phyloP scores from a whole-genome alignment of 2,888 invertebrate species.

The Cheilosia scutellata region DNA sequence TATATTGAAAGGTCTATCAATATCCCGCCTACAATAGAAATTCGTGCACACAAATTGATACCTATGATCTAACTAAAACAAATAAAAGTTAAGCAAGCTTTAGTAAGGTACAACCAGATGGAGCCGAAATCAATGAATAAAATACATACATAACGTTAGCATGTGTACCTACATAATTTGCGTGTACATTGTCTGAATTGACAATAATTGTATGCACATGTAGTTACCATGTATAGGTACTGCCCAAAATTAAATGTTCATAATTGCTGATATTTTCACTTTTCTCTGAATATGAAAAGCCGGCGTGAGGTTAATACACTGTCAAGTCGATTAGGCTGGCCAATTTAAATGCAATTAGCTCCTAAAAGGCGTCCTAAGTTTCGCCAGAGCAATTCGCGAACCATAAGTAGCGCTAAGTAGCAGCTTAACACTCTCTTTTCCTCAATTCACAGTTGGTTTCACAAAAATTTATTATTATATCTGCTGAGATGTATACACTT shows the following conservation, averaged over 20 bases:
- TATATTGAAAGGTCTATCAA: no score
- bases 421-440: background rate
- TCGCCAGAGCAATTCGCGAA: background rate
- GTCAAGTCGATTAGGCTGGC: background rate
- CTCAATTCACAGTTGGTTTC: constrained; percentile 17
- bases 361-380: background rate
- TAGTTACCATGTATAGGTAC: no score
- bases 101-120: no score
- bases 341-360: background rate
- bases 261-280: constrained; percentile 1
- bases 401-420: background rate
- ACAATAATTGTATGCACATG: no score
- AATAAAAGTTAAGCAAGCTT: no score
- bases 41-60: no score
- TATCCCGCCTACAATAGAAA: no score
- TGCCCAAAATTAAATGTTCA: background rate
- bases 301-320: background rate
- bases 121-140: no score
- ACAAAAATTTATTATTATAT: background rate
- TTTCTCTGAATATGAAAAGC: background rate
- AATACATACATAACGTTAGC: no score
- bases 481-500: background rate
- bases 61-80: no score
- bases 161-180: no score
- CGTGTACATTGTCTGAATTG: no score